Percentiles rank a stretch among this genome's conserved stretches.
These are phyloP conservation scores for Eretmochelys imbricata DNA, from an alignment of 2,113 vertebrate genomes.

Conservation along the genomic window DNA sequence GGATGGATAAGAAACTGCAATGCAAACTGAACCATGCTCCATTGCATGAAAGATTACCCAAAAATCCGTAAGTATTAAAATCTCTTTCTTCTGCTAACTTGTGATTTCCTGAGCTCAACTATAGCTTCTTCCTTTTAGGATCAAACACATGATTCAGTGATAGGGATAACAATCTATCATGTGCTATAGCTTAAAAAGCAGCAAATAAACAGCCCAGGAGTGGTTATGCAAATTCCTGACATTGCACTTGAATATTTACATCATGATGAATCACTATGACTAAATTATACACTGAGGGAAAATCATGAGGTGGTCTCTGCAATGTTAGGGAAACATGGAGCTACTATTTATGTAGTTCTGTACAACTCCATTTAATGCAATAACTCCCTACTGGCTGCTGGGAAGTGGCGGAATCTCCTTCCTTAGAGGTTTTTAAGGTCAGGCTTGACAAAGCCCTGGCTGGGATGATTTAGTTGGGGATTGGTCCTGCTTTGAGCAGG, in stretches of 20 bases:
- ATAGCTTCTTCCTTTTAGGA: background rate
- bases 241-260: background rate
- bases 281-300: background rate
- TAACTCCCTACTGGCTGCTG: background rate
- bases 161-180: background rate
- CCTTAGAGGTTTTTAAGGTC: too few relatives aligned
- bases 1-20: background rate
- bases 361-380: background rate
- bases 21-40: background rate
- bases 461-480: too few relatives aligned
- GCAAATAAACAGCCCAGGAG: background rate
- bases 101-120: background rate
- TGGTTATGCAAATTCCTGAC: background rate
- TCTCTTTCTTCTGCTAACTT: background rate
- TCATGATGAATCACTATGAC: background rate
- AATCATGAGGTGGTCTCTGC: background rate
- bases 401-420: background rate
- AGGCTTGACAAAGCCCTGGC: too few relatives aligned
- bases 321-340: background rate
- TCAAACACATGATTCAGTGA: background rate
- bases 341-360: background rate
- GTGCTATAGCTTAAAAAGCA: background rate
- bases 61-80: background rate
- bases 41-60: background rate
- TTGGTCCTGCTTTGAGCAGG: too few relatives aligned